Evolutionary conservation across 2,888 invertebrate genomes (phyloP), one percentile per base, ranked within the genome.

Genomic region (Pristionchus mayeri): DNA sequence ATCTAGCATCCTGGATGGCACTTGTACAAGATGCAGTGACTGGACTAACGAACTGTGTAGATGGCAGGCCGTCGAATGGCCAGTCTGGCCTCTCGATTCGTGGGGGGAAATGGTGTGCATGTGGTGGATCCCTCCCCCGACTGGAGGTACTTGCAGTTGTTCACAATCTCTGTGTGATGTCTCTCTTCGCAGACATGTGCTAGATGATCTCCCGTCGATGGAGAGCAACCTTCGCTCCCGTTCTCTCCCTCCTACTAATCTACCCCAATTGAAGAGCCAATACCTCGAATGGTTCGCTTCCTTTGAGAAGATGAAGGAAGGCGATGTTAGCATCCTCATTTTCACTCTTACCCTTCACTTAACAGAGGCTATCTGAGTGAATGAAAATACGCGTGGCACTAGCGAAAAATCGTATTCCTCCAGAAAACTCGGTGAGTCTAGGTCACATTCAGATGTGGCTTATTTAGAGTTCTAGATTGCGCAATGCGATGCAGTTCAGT

Each of bases 121-220:
- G 89, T 91, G 13, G 91, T 91, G 0, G 91, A 91, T 85, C 91
- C 91, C 6, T 71, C 85, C 9, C 87, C 91, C 11, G 91, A 91
- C 86, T 85, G 88, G 60, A 85, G 87, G 87, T 89, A n/a, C n/a
- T n/a, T n/a, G n/a, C n/a, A n/a, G n/a, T n/a, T n/a, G n/a, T n/a
- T n/a, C n/a, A n/a, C 18, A 67, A 37, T 37, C 21, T n/a, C 21
- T 37, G 18, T 63, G 34, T 30, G 13, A 63, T 30, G 13, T 2
- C 11, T 67, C 21, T 63, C 18, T 37, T 37, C 13, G 1, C 44
- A 81, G 81, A 40, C 30, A 18, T 3, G 7, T 81, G 18, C 21
- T 81, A 18, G 44, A 81, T 18, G 81, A 81, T 81, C 7, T 81
- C 18, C 24, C 57, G 6, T 40, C 48, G 24, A 3, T 81, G 24